phyloP scores from a whole-genome alignment of 2,113 vertebrate genomes.

The Caranx melampygus region DNA sequence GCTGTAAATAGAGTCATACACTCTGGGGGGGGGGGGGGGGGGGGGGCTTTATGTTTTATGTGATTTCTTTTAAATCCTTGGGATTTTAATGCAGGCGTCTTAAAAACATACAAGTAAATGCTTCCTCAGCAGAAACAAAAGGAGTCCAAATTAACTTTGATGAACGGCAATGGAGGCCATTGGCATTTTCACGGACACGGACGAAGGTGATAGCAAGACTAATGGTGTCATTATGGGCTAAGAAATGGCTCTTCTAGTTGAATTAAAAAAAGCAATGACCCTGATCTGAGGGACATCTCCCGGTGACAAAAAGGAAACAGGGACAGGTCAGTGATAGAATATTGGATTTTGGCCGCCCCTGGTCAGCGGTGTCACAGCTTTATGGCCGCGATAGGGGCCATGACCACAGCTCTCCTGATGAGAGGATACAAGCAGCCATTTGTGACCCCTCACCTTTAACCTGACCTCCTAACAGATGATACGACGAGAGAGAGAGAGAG shows the following conservation, averaged over 20 bases:
- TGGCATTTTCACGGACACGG: constrained; percentile 68
- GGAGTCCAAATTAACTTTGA: constrained; percentile 58
- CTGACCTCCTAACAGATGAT: constrained; percentile 74
- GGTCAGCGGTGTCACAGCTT: constrained; percentile 79
- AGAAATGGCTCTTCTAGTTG: constrained; percentile 76
- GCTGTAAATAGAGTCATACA: constrained; percentile 69
- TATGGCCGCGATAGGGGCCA: constrained; percentile 78
- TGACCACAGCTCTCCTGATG: constrained; percentile 76
- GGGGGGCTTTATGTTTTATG: constrained; percentile 1
- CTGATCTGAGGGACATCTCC: constrained; percentile 76
- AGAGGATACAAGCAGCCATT: constrained; percentile 86
- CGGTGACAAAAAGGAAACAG: constrained; percentile 63
- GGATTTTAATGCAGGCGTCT: neutral
- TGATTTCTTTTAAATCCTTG: constrained; percentile 23
- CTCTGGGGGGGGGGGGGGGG: constrained; percentile 47
- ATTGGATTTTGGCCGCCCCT: constrained; percentile 84
- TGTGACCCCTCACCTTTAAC: constrained; percentile 85
- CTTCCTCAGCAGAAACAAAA: constrained; percentile 21
- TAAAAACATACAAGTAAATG: constrained; percentile 9
- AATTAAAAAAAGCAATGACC: constrained; percentile 84
- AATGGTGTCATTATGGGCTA: constrained; percentile 78
- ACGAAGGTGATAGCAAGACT: constrained; percentile 78
- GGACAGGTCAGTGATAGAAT: constrained; percentile 80
- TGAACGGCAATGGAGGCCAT: constrained; percentile 30
- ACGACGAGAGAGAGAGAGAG: constrained; percentile 16